These are phyloP conservation scores for Netelia fuscicornis DNA, from an alignment of 2,888 invertebrate genomes.

Conservation along the genomic window DNA sequence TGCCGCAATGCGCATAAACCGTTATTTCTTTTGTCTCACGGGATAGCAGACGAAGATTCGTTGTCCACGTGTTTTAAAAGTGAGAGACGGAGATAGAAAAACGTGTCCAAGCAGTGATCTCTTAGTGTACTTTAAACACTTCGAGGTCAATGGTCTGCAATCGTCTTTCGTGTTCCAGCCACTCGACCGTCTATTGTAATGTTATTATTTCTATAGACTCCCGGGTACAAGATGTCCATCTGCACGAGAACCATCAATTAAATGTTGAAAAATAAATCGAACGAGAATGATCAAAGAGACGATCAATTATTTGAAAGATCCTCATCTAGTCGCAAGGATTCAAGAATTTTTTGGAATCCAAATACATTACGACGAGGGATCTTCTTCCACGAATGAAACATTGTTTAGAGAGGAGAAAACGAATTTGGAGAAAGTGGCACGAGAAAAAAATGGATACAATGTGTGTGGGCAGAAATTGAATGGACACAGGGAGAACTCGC, in stretches of 20 bases:
- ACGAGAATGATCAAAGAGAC: constrained; percentile 66
- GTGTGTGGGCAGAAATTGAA: constrained; percentile 74
- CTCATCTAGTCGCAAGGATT: constrained; percentile 91
- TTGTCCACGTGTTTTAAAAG: constrained; percentile 25
- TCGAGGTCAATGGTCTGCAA: constrained; percentile 47
- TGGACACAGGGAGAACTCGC: constrained; percentile 15
- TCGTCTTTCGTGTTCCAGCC: constrained; percentile 10
- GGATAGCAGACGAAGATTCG: not conserved
- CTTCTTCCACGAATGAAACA: not conserved
- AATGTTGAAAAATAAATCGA: constrained; percentile 9
- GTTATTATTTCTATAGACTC: constrained; percentile 50
- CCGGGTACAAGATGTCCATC: constrained; percentile 46
- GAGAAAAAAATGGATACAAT: constrained; percentile 64
- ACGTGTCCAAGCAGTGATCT: not conserved
- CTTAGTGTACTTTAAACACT: constrained; percentile 9
- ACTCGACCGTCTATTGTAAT: constrained; percentile 33
- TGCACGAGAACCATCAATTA: constrained; percentile 30
- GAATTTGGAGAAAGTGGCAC: constrained; percentile 65
- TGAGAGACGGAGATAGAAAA: not conserved
- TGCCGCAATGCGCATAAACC: not conserved
- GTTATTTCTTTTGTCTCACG: constrained; percentile 9
- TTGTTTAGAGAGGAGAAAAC: not conserved
- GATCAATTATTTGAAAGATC: constrained; percentile 91
- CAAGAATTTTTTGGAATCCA: constrained; percentile 92
- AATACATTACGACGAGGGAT: constrained; percentile 78